phyloP scores from a whole-genome alignment of 2,797 vertebrate genomes.

The Gallinago nigripennis region DNA sequence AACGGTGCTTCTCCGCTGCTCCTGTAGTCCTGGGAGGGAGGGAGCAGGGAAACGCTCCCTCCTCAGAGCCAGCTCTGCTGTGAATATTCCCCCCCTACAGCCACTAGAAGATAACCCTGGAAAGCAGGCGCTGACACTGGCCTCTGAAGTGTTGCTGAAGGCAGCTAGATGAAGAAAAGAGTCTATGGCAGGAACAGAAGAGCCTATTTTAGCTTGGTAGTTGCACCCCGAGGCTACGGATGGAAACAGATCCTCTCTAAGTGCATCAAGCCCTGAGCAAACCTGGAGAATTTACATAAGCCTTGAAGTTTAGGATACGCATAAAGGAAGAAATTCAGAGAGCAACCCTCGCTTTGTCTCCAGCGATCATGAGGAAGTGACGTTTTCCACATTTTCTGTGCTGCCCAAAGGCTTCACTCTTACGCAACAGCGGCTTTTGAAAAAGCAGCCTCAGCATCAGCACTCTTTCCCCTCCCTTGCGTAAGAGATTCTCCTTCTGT shows the following conservation, averaged over 20 bases:
- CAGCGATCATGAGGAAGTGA: not conserved
- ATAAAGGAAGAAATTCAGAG: not conserved
- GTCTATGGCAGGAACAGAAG: not conserved
- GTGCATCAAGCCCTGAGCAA: not conserved
- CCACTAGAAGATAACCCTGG: not conserved
- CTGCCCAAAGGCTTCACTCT: slow-evolving; percentile 8
- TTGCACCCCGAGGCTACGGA: not conserved
- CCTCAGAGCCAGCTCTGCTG: not conserved
- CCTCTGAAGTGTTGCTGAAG: not conserved
- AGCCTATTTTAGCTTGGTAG: not conserved
- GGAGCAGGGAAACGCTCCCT: not conserved
- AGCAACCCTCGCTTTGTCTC: not conserved
- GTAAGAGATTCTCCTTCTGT: not conserved
- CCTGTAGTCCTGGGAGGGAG: not conserved
- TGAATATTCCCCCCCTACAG: not conserved
- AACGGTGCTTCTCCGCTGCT: not conserved
- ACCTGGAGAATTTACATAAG: not conserved
- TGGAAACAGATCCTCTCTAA: not conserved
- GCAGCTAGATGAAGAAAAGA: not conserved
- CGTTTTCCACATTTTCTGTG: not conserved
- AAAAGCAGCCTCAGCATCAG: slow-evolving; percentile 35
- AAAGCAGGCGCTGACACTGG: not conserved
- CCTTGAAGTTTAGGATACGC: not conserved
- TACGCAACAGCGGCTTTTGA: not conserved
- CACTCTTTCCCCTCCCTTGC: not conserved